Evolutionary conservation across 2,797 vertebrate genomes (phyloP).

Genomic region (Melopsittacus undulatus): DNA sequence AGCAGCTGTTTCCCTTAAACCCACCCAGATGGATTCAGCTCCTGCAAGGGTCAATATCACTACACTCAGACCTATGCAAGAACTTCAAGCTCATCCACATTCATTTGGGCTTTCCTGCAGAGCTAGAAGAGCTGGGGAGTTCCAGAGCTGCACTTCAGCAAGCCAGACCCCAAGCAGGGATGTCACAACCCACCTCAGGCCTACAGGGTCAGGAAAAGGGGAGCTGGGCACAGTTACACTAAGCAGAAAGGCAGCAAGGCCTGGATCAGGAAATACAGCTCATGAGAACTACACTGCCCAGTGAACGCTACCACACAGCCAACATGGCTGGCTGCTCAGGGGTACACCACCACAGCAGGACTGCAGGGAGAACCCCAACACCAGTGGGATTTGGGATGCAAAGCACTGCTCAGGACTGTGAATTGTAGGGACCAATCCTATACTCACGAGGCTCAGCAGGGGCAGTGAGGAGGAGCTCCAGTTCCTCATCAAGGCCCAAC

Average conservation of each 20-base stretch:
- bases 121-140: background rate
- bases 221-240: background rate
- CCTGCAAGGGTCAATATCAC: background rate
- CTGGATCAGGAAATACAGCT: background rate
- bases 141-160: background rate
- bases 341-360: accelerated
- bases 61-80: background rate
- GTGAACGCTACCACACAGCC: background rate
- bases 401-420: background rate
- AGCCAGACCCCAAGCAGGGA: background rate
- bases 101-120: background rate
- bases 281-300: background rate
- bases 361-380: background rate
- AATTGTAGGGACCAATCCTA: accelerated
- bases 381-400: background rate
- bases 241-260: background rate
- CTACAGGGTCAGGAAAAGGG: background rate
- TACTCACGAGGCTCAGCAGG: accelerated
- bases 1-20: background rate
- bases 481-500: background rate
- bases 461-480: background rate
- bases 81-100: background rate
- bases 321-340: background rate
- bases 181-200: background rate
- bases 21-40: background rate